Evolutionary conservation across 2,888 invertebrate genomes (phyloP), one percentile per base, ranked within the genome.

Genomic region (Nomada hirtipes): DNA sequence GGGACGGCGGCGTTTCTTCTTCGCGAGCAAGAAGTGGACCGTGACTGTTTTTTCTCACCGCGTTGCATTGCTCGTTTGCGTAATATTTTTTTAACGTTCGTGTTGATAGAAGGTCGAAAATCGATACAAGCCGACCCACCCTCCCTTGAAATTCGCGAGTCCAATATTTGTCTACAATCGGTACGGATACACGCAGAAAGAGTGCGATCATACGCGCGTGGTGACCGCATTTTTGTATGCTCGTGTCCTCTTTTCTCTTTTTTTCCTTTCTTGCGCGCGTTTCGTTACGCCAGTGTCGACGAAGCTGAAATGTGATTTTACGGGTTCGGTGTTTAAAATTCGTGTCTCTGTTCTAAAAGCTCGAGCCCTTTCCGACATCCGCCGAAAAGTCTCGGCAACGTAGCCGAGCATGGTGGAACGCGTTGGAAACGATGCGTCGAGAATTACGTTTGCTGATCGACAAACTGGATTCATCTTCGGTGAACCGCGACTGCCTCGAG

Each of bases 1-100:
- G 75, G 59, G 15, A 60, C 79, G 63, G 64, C 61, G 73, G 44
- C 55, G 55, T 65, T 53, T 79, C 77, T 71, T 53, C 64, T 65
- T 59, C 68, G 55, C 68, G 29, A 36, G 36, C 36, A 36, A 36
- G 36, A 36, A 36, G 36, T 36, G 36, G 36, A 36, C 36, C 7
- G 7, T 36, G 36, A 7, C 36, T 36, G 26, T 36, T 36, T 7
- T 4, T 18, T 11, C 0, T 4, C n/a, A 4, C 4, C 3, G 15
- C 47, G 47, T 13, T 13, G 47, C 47, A 26, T 57, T 47, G 47
- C 26, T 50, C 57, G 47, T 47, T 50, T 29, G n/a, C 50, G 59
- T 61, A 20, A 20, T 42, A 18, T 63, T 61, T 61, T 53, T 2
- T 36, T 10, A 50, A 23, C 29, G 20, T 3, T 50, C 11, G 63